Evolutionary conservation across 2,888 invertebrate genomes (phyloP).

Genomic region (Leptothorax acervorum): DNA sequence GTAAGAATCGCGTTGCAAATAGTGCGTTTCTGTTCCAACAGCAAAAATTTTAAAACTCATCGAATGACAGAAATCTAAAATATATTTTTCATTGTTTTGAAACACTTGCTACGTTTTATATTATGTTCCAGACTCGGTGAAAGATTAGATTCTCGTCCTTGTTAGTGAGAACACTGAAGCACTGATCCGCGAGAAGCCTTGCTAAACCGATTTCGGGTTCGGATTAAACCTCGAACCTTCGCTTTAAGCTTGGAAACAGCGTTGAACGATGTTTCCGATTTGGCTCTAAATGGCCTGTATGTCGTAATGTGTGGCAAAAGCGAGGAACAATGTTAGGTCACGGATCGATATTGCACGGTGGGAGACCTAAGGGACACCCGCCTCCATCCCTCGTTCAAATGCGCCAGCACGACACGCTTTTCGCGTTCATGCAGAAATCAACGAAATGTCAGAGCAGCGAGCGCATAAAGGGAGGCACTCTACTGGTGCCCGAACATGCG

Average conservation of each 20-base stretch:
- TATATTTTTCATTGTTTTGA: not conserved
- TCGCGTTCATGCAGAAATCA: not conserved
- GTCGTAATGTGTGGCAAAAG: conserved; percentile 4
- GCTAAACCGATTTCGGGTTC: conserved; percentile 1
- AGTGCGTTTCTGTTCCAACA: not conserved
- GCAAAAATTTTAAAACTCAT: not conserved
- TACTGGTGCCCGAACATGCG: too few relatives aligned
- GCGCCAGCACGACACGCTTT: not conserved
- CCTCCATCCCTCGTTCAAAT: conserved; percentile 4
- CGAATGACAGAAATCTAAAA: not conserved
- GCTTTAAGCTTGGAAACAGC: not conserved
- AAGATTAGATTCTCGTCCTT: conserved; percentile 5
- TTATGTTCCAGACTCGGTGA: not conserved
- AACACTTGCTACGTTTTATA: not conserved
- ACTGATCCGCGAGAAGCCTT: not conserved
- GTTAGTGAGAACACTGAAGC: not conserved
- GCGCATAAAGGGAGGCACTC: not conserved
- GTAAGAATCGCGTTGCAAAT: not conserved
- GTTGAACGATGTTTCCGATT: conserved; percentile 22
- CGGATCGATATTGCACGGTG: conserved; percentile 34
- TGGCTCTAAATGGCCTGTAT: conserved; percentile 12
- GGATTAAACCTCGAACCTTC: not conserved
- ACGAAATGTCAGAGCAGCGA: not conserved
- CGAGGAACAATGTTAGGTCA: conserved; percentile 45
- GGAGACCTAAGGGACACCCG: conserved; percentile 14